A percentile compares a stretch with the other conserved stretches of the same genome.
Conservation (phyloP, 2,797 vertebrate genomes). For the Propithecus perrieri region DNA sequence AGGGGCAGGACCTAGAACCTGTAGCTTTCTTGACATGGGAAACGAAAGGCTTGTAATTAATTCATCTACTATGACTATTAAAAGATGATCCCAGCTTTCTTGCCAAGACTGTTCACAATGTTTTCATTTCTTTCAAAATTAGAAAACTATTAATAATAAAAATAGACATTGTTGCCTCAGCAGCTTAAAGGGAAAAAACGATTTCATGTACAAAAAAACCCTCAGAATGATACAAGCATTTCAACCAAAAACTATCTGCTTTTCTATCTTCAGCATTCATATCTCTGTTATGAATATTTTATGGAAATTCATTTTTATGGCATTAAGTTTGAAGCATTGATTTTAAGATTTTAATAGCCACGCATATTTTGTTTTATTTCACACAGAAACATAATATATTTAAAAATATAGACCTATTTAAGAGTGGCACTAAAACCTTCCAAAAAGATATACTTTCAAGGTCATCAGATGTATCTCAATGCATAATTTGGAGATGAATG, state of each 20-base stretch:
- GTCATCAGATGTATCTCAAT: constrained; percentile 78
- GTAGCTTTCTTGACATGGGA: constrained; percentile 83
- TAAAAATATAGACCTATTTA: constrained; percentile 81
- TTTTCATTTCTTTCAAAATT: constrained; percentile 51
- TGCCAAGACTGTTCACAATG: neutral
- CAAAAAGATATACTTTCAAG: constrained; percentile 82
- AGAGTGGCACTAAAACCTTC: constrained; percentile 78
- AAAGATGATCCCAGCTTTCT: neutral
- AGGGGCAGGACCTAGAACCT: neutral
- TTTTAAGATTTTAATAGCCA: constrained; percentile 80
- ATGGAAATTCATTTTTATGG: constrained; percentile 81
- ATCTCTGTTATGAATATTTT: constrained; percentile 78
- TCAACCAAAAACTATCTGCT: constrained; percentile 46
- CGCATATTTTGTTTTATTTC: constrained; percentile 81
- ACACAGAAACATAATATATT: constrained; percentile 79
- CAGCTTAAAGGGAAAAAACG: constrained; percentile 29
- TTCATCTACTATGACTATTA: constrained; percentile 79
- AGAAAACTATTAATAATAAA: constrained; percentile 26
- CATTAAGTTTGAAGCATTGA: constrained; percentile 80
- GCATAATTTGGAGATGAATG: constrained; percentile 77
- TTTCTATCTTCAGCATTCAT: constrained; percentile 62
- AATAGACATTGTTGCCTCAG: constrained; percentile 37
- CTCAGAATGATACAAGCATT: constrained; percentile 57
- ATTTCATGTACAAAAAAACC: constrained; percentile 34
- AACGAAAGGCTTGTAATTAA: constrained; percentile 84